phyloP scores from a whole-genome alignment of 2,797 vertebrate genomes.

The Synanceia verrucosa region DNA sequence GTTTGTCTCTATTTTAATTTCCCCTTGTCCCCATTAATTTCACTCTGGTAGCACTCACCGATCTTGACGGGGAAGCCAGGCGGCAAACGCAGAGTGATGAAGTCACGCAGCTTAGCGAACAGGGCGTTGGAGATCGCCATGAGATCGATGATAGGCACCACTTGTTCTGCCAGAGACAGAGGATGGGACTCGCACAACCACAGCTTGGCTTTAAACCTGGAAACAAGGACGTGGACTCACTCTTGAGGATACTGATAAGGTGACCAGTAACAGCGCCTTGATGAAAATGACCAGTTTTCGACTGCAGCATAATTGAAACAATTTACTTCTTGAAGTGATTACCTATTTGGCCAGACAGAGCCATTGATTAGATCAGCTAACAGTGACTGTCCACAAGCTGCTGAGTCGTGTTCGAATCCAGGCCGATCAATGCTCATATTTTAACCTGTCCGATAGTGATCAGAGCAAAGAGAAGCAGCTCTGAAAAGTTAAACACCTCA shows the following conservation, averaged over 20 bases:
- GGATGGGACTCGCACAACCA: slow-evolving; percentile 98
- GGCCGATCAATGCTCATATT: slow-evolving; percentile 48
- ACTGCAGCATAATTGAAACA: slow-evolving; percentile 9
- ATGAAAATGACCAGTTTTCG: not conserved
- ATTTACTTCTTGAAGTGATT: slow-evolving; percentile 19
- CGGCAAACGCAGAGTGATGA: slow-evolving; percentile 94
- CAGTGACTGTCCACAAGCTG: slow-evolving; percentile 34
- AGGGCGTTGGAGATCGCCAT: slow-evolving; percentile 97
- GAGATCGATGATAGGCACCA: slow-evolving; percentile 96
- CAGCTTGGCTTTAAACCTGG: slow-evolving; percentile 96
- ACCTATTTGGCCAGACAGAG: slow-evolving; percentile 35
- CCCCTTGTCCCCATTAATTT: slow-evolving; percentile 2
- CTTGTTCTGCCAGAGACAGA: slow-evolving; percentile 93
- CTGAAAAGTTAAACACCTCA: slow-evolving; percentile 10
- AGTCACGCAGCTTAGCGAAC: slow-evolving; percentile 96
- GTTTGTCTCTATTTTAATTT: slow-evolving; percentile 21
- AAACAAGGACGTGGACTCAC: not conserved
- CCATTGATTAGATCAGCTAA: slow-evolving; percentile 49
- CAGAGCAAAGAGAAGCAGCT: slow-evolving; percentile 29
- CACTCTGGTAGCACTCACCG: slow-evolving; percentile 78
- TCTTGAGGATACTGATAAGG: not conserved
- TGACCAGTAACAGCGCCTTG: not conserved
- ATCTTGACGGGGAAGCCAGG: slow-evolving; percentile 97
- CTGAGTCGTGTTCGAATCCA: slow-evolving; percentile 39
- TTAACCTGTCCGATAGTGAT: slow-evolving; percentile 50